Conservation (phyloP, 1,140 invertebrate genomes). For the Batillaria attramentaria region DNA sequence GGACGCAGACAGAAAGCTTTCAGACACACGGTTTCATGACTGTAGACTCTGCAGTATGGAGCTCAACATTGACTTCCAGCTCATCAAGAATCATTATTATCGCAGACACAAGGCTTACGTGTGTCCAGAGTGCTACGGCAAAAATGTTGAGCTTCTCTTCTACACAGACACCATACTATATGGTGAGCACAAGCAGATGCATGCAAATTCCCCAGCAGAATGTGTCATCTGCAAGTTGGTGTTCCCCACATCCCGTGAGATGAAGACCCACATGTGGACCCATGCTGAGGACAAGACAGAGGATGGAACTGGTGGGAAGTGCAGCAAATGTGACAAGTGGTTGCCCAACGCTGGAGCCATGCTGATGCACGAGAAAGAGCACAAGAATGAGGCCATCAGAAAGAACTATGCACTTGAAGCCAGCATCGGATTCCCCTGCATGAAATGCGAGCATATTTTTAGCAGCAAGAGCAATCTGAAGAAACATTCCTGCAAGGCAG, state of each 20-base stretch:
- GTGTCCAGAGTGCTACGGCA: constrained; percentile 26
- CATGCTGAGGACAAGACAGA: constrained; percentile 28
- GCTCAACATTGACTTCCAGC: constrained; percentile 31
- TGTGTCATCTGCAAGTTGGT: constrained; percentile 18
- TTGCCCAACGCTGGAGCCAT: constrained; percentile 29
- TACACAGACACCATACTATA: constrained; percentile 25
- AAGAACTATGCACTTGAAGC: constrained; percentile 32
- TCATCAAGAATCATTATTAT: constrained; percentile 33
- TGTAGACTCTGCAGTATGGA: constrained; percentile 24
- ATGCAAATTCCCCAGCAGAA: constrained; percentile 26
- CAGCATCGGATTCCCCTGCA: constrained; percentile 29
- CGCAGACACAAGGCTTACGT: constrained; percentile 29
- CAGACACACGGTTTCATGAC: constrained; percentile 27
- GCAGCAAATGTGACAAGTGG: constrained; percentile 34
- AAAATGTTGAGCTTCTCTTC: constrained; percentile 23
- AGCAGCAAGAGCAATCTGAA: constrained; percentile 33
- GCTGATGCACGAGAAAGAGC: constrained; percentile 34
- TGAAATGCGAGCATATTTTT: constrained; percentile 32
- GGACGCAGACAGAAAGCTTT: neutral
- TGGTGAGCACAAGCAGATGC: constrained; percentile 32
- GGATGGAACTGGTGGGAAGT: constrained; percentile 24
- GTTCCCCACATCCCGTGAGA: constrained; percentile 28
- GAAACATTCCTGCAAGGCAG: constrained; percentile 29
- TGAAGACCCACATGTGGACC: constrained; percentile 27
- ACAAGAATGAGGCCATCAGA: constrained; percentile 33